Evolutionary conservation across 2,797 vertebrate genomes (phyloP).

Genomic region (Dendrocincla tyrannina): DNA sequence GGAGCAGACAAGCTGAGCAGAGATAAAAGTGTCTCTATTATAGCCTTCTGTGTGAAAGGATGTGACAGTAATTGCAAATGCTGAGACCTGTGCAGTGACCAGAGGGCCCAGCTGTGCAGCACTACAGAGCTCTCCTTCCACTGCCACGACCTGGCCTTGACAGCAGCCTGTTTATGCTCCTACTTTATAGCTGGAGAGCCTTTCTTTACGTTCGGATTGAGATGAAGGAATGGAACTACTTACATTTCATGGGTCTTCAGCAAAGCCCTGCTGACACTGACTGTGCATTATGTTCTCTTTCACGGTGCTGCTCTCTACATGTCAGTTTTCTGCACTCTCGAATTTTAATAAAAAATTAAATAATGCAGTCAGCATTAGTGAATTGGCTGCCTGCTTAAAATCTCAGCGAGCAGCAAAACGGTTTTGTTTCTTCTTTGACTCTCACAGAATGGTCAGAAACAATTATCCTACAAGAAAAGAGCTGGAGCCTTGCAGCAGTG

Average conservation of each 20-base stretch:
- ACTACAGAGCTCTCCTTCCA: neutral
- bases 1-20: neutral
- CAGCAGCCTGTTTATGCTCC: neutral
- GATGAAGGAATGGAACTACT: neutral
- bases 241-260: neutral
- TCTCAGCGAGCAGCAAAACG: neutral
- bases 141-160: neutral
- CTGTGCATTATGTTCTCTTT: neutral
- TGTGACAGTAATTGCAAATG: neutral
- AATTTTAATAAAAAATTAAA: neutral
- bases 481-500: neutral
- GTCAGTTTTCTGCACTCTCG: neutral
- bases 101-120: neutral
- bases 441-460: neutral
- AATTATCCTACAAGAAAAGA: neutral
- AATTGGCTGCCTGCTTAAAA: neutral
- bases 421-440: neutral
- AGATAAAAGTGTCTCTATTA: neutral
- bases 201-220: neutral
- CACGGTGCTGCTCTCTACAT: neutral
- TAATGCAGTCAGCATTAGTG: neutral
- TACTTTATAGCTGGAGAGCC: neutral
- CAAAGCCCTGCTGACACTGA: neutral
- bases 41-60: neutral
- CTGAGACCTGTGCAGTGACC: neutral